Percentiles rank a stretch among this genome's conserved stretches.
Evolutionary conservation across 2,797 vertebrate genomes (phyloP).

Genomic region (Molossus molossus): DNA sequence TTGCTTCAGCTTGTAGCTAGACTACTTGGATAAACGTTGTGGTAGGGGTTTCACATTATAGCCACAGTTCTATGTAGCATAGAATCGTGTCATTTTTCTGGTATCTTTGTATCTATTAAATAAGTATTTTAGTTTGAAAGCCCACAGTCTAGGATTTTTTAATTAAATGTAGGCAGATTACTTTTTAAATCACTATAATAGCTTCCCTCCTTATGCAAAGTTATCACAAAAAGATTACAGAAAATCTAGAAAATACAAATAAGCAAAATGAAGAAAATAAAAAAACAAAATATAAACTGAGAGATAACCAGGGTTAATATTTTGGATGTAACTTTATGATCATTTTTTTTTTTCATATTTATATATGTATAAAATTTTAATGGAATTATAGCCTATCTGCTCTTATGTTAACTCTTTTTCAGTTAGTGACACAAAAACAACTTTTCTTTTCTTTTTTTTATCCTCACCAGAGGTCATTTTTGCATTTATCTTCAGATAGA

Average conservation of each 20-base stretch:
- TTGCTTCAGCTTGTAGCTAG: slow-evolving; percentile 59
- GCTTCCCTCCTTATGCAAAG: not conserved
- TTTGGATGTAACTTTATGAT: not conserved
- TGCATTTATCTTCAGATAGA: no score
- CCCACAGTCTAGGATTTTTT: slow-evolving; percentile 60
- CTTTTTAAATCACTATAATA: slow-evolving; percentile 51
- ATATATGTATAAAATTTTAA: slow-evolving; percentile 13
- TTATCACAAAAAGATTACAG: slow-evolving; percentile 61
- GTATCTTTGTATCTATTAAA: slow-evolving; percentile 61
- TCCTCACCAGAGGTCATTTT: no score
- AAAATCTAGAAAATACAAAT: slow-evolving; percentile 65
- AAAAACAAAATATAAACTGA: slow-evolving; percentile 43
- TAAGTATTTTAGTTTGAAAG: slow-evolving; percentile 68
- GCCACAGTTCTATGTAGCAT: not conserved
- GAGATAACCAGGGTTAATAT: slow-evolving; percentile 43
- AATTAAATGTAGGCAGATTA: slow-evolving; percentile 58
- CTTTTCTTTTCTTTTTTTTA: slow-evolving; percentile 1
- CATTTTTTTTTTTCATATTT: slow-evolving; percentile 38
- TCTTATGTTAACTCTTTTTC: not conserved
- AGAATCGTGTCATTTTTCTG: not conserved
- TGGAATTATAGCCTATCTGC: not conserved
- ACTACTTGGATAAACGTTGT: slow-evolving; percentile 63
- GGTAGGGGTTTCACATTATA: slow-evolving; percentile 65
- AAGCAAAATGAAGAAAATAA: slow-evolving; percentile 57
- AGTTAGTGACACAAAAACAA: slow-evolving; percentile 5